These are phyloP conservation scores for Orchesella flavescens DNA, from an alignment of 2,888 invertebrate species.

Conservation along the genomic window DNA sequence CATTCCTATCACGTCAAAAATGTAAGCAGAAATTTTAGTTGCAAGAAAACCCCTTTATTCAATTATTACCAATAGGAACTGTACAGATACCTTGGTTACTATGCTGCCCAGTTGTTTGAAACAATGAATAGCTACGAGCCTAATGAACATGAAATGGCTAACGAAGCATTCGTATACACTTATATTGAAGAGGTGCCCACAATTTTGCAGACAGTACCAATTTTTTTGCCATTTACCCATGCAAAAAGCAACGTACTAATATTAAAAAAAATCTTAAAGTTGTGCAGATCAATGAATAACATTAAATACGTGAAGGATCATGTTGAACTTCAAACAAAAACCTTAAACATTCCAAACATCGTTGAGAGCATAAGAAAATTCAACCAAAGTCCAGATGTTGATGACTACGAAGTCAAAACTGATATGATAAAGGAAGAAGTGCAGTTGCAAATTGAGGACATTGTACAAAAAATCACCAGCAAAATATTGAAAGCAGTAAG, in stretches of 20 bases:
- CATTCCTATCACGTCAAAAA: no score
- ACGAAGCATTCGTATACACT: background rate
- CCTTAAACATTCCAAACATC: slow-evolving; percentile 36
- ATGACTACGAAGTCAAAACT: slow-evolving; percentile 30
- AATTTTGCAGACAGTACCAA: background rate
- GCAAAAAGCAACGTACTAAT: background rate
- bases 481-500: slow-evolving; percentile 11
- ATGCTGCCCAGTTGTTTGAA: slow-evolving; percentile 31
- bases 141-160: background rate
- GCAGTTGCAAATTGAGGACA: slow-evolving; percentile 3
- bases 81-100: slow-evolving; percentile 51
- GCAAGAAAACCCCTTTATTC: no score
- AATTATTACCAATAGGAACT: slow-evolving; percentile 48
- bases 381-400: background rate
- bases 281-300: slow-evolving; percentile 47
- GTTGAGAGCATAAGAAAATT: background rate
- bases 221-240: no score
- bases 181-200: background rate
- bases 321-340: slow-evolving; percentile 9
- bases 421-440: slow-evolving; percentile 19
- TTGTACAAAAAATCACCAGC: slow-evolving; percentile 13
- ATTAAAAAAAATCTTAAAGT: background rate
- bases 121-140: background rate
- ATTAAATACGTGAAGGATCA: slow-evolving; percentile 60
- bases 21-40: no score